Evolutionary conservation across 1,140 invertebrate genomes (phyloP).

Genomic region (Helicoverpa zea): DNA sequence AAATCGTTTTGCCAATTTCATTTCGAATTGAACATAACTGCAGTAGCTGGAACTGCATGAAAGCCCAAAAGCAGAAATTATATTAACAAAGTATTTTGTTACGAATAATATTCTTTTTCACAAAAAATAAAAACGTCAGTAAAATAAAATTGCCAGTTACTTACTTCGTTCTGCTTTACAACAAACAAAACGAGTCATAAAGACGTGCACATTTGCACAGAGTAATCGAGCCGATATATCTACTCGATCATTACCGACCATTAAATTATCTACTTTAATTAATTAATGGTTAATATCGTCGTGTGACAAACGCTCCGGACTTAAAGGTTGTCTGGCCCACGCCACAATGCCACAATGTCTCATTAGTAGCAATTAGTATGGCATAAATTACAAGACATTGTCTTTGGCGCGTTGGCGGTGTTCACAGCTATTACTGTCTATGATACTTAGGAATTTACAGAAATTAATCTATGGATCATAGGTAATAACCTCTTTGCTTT

Average conservation of each 20-base stretch:
- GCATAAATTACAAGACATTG: slow-evolving; percentile 65
- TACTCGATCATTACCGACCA: slow-evolving; percentile 30
- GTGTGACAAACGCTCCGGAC: slow-evolving; percentile 25
- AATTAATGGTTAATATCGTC: slow-evolving; percentile 38
- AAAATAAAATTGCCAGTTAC: neutral
- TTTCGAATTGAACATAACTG: neutral
- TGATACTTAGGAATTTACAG: slow-evolving; percentile 35
- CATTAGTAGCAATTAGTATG: slow-evolving; percentile 71
- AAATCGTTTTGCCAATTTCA: slow-evolving; percentile 21
- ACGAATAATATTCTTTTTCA: neutral
- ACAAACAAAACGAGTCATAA: slow-evolving; percentile 16
- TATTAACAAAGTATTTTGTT: neutral
- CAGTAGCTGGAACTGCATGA: neutral
- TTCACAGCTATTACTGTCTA: slow-evolving; percentile 56
- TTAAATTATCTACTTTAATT: slow-evolving; percentile 46
- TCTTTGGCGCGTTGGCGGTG: slow-evolving; percentile 56
- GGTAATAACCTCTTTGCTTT: neutral
- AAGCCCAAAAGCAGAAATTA: neutral
- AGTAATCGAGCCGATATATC: slow-evolving; percentile 15
- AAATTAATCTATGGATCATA: slow-evolving; percentile 31
- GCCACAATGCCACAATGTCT: slow-evolving; percentile 63
- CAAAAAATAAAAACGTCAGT: neutral
- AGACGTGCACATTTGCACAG: neutral
- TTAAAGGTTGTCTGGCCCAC: slow-evolving; percentile 54
- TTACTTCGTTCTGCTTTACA: slow-evolving; percentile 6